Evolutionary conservation across 1,140 invertebrate species (phyloP).

Genomic region (Gonatopus flavifemur): DNA sequence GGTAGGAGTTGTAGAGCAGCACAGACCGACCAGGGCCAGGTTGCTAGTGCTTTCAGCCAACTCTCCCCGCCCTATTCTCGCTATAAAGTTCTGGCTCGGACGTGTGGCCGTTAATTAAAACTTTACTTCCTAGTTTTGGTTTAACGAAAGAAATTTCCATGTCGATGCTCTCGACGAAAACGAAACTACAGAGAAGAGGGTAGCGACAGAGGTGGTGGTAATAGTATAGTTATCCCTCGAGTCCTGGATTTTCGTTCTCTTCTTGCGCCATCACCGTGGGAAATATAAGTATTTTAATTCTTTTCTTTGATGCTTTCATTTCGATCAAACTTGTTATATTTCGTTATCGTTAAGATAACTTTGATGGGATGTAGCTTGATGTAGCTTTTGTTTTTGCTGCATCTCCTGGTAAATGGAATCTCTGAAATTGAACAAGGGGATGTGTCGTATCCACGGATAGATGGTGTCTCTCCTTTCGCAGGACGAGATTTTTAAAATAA

Average conservation of each 20-base stretch:
- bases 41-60: constrained; percentile 39
- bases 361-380: constrained; percentile 25
- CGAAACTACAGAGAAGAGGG: not conserved
- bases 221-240: too few species aligned
- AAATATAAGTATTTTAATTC: too few species aligned
- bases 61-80: constrained; percentile 16
- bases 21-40: too few species aligned
- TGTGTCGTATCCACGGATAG: not conserved
- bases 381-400: constrained; percentile 37
- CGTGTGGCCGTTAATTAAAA: constrained; percentile 52
- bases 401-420: constrained; percentile 43
- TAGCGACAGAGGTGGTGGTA: too few species aligned
- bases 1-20: too few species aligned
- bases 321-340: not conserved
- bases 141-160: constrained; percentile 35
- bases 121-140: constrained; percentile 44
- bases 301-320: not conserved
- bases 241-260: too few species aligned
- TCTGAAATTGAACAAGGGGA: constrained; percentile 16
- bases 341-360: not conserved
- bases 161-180: constrained; percentile 10
- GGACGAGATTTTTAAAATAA: constrained; percentile 21
- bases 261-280: too few species aligned
- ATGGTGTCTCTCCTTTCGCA: constrained; percentile 22
- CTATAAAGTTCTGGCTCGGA: constrained; percentile 45